These are phyloP conservation scores for Cyclophora albipunctata DNA, from an alignment of 2,888 invertebrate genomes.

Conservation along the genomic window DNA sequence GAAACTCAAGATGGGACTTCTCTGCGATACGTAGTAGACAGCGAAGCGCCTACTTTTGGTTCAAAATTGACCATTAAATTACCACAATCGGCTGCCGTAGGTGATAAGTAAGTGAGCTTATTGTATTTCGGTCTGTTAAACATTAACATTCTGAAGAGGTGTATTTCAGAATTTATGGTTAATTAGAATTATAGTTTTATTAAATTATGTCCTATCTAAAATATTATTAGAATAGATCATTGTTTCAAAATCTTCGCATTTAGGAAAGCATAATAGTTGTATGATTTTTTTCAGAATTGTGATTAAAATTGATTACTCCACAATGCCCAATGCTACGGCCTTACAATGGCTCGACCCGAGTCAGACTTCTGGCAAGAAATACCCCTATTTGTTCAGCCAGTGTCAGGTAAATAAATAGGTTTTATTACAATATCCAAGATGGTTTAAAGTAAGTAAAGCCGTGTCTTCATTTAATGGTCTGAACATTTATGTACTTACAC, in stretches of 20 bases:
- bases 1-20: slow-evolving; percentile 71
- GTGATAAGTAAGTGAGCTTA: slow-evolving; percentile 57
- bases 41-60: slow-evolving; percentile 81
- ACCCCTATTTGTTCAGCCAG: slow-evolving; percentile 91
- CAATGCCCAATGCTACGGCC: slow-evolving; percentile 85
- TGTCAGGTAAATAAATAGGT: slow-evolving; percentile 75
- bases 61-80: slow-evolving; percentile 84
- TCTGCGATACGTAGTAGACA: slow-evolving; percentile 77
- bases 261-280: no score
- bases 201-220: no score
- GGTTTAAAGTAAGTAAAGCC: no score
- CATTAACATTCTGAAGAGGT: no score
- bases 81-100: slow-evolving; percentile 57
- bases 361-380: slow-evolving; percentile 90
- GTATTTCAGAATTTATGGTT: no score
- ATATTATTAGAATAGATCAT: no score
- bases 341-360: slow-evolving; percentile 91
- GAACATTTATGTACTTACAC: no score
- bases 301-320: slow-evolving; percentile 82
- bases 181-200: no score
- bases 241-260: no score
- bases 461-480: no score
- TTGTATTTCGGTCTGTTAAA: no score
- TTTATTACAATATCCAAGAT: no score
- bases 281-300: slow-evolving; percentile 49